Evolutionary conservation across 2,888 invertebrate genomes (phyloP).

Genomic region (Drosophila atripex): DNA sequence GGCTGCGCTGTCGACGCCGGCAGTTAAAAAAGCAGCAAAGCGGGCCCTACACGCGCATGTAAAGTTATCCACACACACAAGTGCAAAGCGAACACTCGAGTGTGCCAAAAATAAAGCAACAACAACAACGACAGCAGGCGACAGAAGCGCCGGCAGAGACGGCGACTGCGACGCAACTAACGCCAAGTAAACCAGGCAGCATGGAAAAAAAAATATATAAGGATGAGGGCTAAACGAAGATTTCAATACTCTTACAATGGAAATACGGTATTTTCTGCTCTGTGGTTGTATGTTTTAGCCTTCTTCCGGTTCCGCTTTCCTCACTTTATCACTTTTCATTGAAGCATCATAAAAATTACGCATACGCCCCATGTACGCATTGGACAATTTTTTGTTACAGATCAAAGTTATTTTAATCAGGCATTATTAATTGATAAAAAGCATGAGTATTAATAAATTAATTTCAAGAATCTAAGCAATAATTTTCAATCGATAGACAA

Average conservation of each 20-base stretch:
- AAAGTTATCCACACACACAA: constrained; percentile 64
- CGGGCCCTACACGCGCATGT: constrained; percentile 75
- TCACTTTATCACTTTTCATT: neutral
- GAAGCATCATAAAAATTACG: neutral
- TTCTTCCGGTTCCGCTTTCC: constrained; percentile 1
- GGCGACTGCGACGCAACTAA: constrained; percentile 73
- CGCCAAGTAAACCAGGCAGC: constrained; percentile 73
- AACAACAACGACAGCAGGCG: constrained; percentile 56
- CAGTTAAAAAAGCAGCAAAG: constrained; percentile 75
- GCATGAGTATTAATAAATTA: too few relatives aligned
- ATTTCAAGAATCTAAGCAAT: neutral
- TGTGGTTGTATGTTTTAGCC: neutral
- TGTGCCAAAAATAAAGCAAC: constrained; percentile 78
- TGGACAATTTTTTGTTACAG: too few relatives aligned
- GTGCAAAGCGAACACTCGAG: constrained; percentile 55
- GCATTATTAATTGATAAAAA: too few relatives aligned
- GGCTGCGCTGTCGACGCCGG: constrained; percentile 59
- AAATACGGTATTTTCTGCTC: neutral
- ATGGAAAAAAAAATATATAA: constrained; percentile 45
- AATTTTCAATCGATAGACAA: neutral
- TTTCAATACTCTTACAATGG: constrained; percentile 12
- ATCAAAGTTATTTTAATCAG: too few relatives aligned
- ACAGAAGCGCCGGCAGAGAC: constrained; percentile 21
- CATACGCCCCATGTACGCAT: neutral
- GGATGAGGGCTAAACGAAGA: constrained; percentile 16